Percentiles rank a stretch among this genome's conserved stretches.
Conservation (phyloP, 2,113 vertebrate species). For the Cygnus buccinator region DNA sequence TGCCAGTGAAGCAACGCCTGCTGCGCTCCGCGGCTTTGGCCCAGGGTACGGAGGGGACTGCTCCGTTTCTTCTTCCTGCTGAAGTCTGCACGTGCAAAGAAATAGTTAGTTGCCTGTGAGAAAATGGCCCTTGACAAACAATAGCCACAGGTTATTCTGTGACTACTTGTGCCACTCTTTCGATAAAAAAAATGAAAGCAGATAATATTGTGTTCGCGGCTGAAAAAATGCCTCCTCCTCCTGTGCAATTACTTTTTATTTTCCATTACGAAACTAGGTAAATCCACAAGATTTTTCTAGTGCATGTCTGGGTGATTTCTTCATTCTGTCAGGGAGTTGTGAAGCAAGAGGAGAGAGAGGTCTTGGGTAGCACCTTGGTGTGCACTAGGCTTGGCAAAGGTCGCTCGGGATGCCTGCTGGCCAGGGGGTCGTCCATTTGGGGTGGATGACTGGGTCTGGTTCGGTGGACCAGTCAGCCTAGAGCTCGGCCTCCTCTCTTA, state of each 20-base stretch:
- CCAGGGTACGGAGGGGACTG: background rate
- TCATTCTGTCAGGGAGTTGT: background rate
- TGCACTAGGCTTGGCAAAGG: background rate
- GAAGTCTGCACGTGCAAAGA: background rate
- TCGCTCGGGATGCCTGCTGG: fast-evolving
- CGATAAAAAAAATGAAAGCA: conserved; percentile 28
- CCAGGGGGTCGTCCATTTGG: background rate
- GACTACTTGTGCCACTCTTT: conserved; percentile 28
- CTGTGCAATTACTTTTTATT: conserved; percentile 33
- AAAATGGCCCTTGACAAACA: conserved; percentile 55
- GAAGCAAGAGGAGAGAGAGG: conserved; percentile 16
- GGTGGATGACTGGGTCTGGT: background rate
- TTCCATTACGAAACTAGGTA: conserved; percentile 45
- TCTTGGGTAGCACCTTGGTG: background rate
- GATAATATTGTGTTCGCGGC: conserved; percentile 10
- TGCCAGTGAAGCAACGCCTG: background rate
- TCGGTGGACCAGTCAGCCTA: background rate
- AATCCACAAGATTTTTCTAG: conserved; percentile 27
- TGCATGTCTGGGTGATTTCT: background rate
- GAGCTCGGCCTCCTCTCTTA: background rate
- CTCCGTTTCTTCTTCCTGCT: background rate
- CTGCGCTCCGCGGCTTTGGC: background rate
- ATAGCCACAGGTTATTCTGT: background rate
- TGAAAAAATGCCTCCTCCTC: conserved; percentile 39
- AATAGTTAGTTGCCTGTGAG: conserved; percentile 17